These are phyloP conservation scores for Otus scops DNA, from an alignment of 2,797 vertebrate genomes.

Conservation along the genomic window DNA sequence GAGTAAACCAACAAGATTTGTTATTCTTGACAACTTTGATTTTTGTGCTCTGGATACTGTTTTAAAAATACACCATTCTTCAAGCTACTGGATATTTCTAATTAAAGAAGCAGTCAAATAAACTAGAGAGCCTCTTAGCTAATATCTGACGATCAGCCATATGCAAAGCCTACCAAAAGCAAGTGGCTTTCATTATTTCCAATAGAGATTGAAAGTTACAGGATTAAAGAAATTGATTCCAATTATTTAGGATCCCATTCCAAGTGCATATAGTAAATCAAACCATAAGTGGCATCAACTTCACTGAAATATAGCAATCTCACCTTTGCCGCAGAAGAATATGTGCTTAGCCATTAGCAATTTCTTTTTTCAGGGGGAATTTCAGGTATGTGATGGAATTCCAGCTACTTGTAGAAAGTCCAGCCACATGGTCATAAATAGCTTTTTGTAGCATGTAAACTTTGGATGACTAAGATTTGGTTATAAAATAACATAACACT, in stretches of 20 bases:
- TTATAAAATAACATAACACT: conserved; percentile 77
- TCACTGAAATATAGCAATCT: neutral
- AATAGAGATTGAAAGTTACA: conserved; percentile 19
- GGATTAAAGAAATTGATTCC: conserved; percentile 61
- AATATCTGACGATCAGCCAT: neutral
- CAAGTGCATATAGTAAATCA: conserved; percentile 42
- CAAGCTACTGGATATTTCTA: conserved; percentile 2
- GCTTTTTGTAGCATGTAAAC: conserved; percentile 71
- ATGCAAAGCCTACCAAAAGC: conserved; percentile 15
- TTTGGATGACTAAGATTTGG: conserved; percentile 71
- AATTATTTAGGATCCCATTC: conserved; percentile 47
- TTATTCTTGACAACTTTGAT: neutral
- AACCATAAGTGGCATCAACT: neutral
- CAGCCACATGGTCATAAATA: conserved; percentile 69
- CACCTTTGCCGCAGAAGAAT: conserved; percentile 9
- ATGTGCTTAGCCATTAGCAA: neutral
- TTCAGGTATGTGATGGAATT: conserved; percentile 68
- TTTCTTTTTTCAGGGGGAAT: conserved; percentile 54
- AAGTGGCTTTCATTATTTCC: conserved; percentile 69
- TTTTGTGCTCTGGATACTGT: neutral
- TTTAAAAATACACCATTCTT: neutral
- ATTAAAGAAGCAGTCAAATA: neutral
- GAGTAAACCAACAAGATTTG: neutral
- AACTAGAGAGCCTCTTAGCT: neutral
- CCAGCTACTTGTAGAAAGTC: conserved; percentile 60